These are phyloP conservation scores for Epinephelus fuscoguttatus DNA, from an alignment of 2,113 vertebrate genomes.

Conservation along the genomic window DNA sequence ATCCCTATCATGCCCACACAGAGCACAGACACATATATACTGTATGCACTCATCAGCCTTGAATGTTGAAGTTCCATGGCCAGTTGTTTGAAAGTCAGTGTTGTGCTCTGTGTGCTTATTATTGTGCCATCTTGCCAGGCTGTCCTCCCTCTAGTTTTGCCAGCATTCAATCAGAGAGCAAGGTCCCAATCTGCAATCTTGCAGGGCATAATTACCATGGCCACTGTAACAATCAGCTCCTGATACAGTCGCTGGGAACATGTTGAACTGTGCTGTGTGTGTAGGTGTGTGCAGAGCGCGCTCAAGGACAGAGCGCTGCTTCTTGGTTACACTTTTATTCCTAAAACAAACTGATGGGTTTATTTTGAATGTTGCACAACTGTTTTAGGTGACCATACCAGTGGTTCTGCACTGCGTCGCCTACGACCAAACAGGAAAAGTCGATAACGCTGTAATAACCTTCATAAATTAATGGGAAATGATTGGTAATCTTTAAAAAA, in stretches of 20 bases:
- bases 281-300: constrained; percentile 21
- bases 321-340: neutral
- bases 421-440: no score
- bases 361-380: neutral
- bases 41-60: neutral
- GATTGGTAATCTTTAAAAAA: no score
- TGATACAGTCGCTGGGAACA: constrained; percentile 26
- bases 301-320: constrained; percentile 5
- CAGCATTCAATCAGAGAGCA: constrained; percentile 54
- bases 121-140: constrained; percentile 29
- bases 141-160: constrained; percentile 61
- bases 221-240: constrained; percentile 29
- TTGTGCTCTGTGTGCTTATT: constrained; percentile 51
- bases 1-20: constrained; percentile 17
- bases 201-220: constrained; percentile 43
- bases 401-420: no score
- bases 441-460: no score
- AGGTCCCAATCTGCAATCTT: constrained; percentile 51
- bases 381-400: no score
- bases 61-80: constrained; percentile 30
- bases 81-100: constrained; percentile 41
- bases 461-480: no score
- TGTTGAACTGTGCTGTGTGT: constrained; percentile 5
- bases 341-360: neutral
- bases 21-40: constrained; percentile 4